Evolutionary conservation across 2,888 invertebrate genomes (phyloP), one percentile per base, ranked within the genome.

Genomic region (Harpalus rubripes): DNA sequence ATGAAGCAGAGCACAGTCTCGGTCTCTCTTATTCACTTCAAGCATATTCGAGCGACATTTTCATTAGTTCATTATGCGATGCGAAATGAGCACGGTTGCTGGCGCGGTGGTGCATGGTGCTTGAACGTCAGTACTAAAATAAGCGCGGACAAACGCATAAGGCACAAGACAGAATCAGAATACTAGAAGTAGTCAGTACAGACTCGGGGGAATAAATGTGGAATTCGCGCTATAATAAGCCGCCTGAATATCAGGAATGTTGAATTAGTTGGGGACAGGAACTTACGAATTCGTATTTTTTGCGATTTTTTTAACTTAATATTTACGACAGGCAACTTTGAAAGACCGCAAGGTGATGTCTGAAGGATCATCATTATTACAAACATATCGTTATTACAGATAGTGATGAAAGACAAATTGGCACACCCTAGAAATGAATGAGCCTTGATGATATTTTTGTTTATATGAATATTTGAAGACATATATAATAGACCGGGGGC

Each of bases 141-240:
- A 63, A 44, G 65, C 61, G 63, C 22, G 81, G 52, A 81, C 81
- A 81, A 81, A 65, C 63, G 81, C 58, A 41, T 52, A 68, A 68
- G 16, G 81, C 58, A 41, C 72, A 68, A 68, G 16, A 39, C 22
- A 63, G 26, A 22, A 63, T n/a, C 61, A 58, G n/a, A 78, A 39
- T 58, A n/a, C 22, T 8, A 22, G 18, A 18, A 22, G 61, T n/a
- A 39, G 8, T 26, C 61, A 79, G 39, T 15, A 7, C 32, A 15
- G 58, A 6, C 56, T n/a, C 72, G n/a, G 22, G 39, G 61, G 80
- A 32, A 61, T 22, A 52, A 44, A 61, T 81, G 52, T 63, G 65
- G 52, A 18, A 63, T 80, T 80, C 41, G 83, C 74, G 83, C 83
- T 83, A 83, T 83, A 83, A 83, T 83, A 83, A 83, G 83, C 83